phyloP scores from a whole-genome alignment of 1,140 invertebrate species.

The Diabrotica virgifera region DNA sequence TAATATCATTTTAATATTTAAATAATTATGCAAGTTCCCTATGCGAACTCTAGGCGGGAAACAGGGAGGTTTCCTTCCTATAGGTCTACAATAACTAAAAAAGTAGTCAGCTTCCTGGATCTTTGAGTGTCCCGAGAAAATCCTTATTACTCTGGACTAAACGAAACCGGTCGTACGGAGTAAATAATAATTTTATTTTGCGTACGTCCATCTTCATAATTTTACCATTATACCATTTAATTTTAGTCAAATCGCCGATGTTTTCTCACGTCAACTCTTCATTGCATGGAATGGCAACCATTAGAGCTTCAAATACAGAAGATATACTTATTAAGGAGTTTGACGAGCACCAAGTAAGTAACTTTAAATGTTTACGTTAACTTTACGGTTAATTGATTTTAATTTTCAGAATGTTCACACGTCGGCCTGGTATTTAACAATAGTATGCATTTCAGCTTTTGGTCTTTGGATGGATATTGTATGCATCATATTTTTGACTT shows the following conservation, averaged over 20 bases:
- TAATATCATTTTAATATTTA: not conserved
- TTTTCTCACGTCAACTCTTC: slow-evolving; percentile 66
- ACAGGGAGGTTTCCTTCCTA: too few relatives aligned
- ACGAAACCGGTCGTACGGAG: too few relatives aligned
- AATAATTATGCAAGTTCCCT: not conserved
- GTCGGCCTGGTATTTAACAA: slow-evolving; percentile 61
- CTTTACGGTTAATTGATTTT: not conserved
- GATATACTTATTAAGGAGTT: slow-evolving; percentile 43
- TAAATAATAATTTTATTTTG: not conserved
- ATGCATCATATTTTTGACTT: slow-evolving; percentile 63
- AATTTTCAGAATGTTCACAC: slow-evolving; percentile 26
- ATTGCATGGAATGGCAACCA: slow-evolving; percentile 41
- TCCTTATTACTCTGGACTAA: too few relatives aligned
- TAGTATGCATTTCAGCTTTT: slow-evolving; percentile 72
- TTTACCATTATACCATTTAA: not conserved
- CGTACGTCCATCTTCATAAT: not conserved
- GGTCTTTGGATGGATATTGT: slow-evolving; percentile 77
- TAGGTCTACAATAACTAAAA: too few relatives aligned
- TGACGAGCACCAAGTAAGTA: slow-evolving; percentile 40
- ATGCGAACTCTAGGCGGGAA: too few relatives aligned
- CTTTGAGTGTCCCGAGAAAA: too few relatives aligned
- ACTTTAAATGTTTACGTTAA: not conserved
- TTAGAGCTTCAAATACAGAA: slow-evolving; percentile 45
- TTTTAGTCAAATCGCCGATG: slow-evolving; percentile 64
- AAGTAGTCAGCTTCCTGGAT: too few relatives aligned